Evolutionary conservation across 2,113 vertebrate species (phyloP).

Genomic region (Paramisgurnus dabryanus): DNA sequence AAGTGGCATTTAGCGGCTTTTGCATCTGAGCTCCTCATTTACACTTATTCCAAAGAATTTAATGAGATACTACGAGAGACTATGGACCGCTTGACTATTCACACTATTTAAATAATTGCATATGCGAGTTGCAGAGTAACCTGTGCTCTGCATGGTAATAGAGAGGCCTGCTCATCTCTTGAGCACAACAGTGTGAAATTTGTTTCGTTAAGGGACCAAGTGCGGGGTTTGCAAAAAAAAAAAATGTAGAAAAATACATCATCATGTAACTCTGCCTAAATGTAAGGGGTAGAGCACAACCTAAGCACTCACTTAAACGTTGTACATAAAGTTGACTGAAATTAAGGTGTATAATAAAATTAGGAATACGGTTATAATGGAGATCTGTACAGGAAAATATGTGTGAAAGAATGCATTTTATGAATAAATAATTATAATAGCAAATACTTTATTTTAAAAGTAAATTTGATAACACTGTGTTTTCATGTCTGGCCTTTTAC

Average conservation of each 20-base stretch:
- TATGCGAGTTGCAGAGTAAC: background rate
- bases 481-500: background rate
- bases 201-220: constrained; percentile 21
- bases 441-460: background rate
- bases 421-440: background rate
- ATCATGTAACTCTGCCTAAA: background rate
- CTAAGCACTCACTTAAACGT: background rate
- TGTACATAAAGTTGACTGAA: background rate
- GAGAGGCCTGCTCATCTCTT: constrained; percentile 8
- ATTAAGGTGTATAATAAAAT: background rate
- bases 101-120: background rate
- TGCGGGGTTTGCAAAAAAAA: background rate
- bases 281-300: background rate
- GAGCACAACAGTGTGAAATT: constrained; percentile 7
- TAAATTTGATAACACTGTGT: background rate
- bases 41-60: background rate
- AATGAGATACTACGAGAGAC: background rate
- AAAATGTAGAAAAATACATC: background rate
- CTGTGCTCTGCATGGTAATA: constrained; percentile 10
- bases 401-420: background rate
- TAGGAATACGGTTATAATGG: background rate
- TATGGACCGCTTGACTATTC: background rate
- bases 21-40: no score
- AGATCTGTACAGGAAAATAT: background rate
- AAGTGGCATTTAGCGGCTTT: no score